Base-by-base conservation (phyloP, 2,797 vertebrate genomes). In the Myiotriccus ornatus region DNA sequence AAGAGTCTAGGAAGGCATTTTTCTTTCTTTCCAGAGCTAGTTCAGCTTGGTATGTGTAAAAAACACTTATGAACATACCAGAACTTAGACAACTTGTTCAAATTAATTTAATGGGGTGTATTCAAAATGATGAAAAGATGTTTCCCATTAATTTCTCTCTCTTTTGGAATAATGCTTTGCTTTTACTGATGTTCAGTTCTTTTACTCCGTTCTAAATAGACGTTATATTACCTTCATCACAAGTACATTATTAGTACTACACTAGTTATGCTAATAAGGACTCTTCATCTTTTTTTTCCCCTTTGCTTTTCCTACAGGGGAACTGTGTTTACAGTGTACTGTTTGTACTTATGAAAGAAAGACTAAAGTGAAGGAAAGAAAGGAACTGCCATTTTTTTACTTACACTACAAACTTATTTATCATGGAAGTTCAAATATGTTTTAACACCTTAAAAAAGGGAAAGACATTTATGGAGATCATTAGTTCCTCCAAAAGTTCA, bases 1-100 rank as follows among this genome's bases (percentile, higher is more conserved):
- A 94, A 94, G 47, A 87, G 70, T 30, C 52, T 82, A 84, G 84
- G 78, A 90, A 96, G 81, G 91, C 94, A 95, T 35, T 92, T 92
- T 81, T 63, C 92, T 80, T 91, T 94, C 80, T 95, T 84, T 92
- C 46, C 62, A 37, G 60, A 53, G 9, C 27, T 83, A 70, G 56
- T 70, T 94, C 56, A 91, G 82, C 71, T 80, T 80, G 30, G 16
- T 52, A 21, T 49, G 44, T 8, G 2, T 43, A 80, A 94, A 94
- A 95, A 95, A 68, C 71, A 27, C 70, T 49, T 69, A 59, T 19
- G 81, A 92, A 94, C 71, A 7, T 67, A 77, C 4, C 32, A 80
- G 78, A 89, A 85, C 83, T 37, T 67, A 95, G 87, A 67, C 63
- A 85, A 89, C 84, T 73, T 85, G 52, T 34, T 77, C 34, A 79